phyloP scores from a whole-genome alignment of 2,113 vertebrate genomes.

The Rhinopithecus roxellana region DNA sequence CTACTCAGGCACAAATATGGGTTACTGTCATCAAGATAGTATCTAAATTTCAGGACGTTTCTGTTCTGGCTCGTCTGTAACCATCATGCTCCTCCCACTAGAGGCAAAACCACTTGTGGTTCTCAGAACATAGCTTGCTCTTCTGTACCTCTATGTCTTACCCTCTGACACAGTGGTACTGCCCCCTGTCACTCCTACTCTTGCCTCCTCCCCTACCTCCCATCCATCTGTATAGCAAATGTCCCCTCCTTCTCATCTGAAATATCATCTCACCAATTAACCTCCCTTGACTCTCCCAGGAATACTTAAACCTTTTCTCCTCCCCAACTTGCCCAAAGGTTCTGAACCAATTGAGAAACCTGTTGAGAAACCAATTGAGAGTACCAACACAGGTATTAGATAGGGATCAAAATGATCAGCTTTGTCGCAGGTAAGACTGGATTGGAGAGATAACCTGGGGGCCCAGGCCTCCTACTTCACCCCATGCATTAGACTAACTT shows the following conservation, averaged over 20 bases:
- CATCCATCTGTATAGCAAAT: background rate
- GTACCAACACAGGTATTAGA: background rate
- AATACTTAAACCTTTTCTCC: background rate
- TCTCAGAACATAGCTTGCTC: background rate
- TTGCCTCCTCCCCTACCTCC: background rate
- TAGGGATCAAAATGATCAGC: background rate
- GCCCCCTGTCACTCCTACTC: too few species aligned
- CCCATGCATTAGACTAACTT: background rate
- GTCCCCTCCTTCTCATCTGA: background rate
- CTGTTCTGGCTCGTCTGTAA: background rate
- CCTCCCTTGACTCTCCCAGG: background rate
- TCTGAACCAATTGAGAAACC: background rate
- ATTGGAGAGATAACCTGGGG: background rate
- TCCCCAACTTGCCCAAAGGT: background rate
- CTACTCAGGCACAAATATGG: too few species aligned
- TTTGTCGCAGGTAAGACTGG: background rate
- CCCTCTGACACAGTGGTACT: background rate
- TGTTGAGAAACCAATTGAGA: background rate
- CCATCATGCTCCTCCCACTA: background rate
- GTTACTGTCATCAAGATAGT: background rate
- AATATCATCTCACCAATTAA: background rate
- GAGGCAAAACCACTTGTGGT: background rate
- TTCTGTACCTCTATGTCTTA: background rate
- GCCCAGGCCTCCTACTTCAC: background rate
- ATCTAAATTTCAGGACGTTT: background rate